Conservation (phyloP, 1,140 invertebrate species). For the Diabrotica virgifera region DNA sequence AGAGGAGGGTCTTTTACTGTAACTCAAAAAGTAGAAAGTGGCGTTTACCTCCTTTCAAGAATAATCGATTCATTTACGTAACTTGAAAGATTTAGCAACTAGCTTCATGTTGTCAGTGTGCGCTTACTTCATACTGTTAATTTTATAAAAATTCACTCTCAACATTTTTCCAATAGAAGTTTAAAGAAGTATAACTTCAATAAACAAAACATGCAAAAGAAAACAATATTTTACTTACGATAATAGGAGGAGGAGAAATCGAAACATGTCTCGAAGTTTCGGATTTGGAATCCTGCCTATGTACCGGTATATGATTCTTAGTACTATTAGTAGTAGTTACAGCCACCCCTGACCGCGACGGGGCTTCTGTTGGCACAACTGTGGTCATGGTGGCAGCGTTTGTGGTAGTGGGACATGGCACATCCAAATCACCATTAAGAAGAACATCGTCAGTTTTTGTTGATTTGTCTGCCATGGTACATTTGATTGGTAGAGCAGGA, state of each 20-base stretch:
- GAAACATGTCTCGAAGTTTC: conserved; percentile 8
- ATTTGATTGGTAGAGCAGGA: conserved; percentile 45
- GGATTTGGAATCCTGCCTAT: conserved; percentile 30
- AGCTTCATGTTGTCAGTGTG: no score
- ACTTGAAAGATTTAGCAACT: no score
- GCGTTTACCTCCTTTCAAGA: no score
- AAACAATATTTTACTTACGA: conserved; percentile 22
- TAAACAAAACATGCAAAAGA: no score
- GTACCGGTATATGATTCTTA: conserved; percentile 16
- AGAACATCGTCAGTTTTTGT: conserved; percentile 53
- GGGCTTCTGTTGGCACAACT: conserved; percentile 26
- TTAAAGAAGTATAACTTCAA: no score
- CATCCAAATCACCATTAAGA: conserved; percentile 40
- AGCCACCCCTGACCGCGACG: conserved; percentile 7
- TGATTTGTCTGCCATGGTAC: conserved; percentile 54
- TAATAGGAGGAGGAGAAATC: conserved; percentile 32
- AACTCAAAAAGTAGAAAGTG: no score
- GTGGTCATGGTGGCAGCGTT: conserved; percentile 52
- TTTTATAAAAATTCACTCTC: no score
- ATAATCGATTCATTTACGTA: no score
- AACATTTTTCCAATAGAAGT: no score
- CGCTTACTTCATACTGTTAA: no score
- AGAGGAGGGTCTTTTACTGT: no score
- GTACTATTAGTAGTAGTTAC: conserved; percentile 18
- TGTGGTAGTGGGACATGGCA: conserved; percentile 47